Percentiles rank a stretch among this genome's conserved stretches.
phyloP scores from a whole-genome alignment of 1,140 invertebrate genomes.

The Aleiodes sp. region DNA sequence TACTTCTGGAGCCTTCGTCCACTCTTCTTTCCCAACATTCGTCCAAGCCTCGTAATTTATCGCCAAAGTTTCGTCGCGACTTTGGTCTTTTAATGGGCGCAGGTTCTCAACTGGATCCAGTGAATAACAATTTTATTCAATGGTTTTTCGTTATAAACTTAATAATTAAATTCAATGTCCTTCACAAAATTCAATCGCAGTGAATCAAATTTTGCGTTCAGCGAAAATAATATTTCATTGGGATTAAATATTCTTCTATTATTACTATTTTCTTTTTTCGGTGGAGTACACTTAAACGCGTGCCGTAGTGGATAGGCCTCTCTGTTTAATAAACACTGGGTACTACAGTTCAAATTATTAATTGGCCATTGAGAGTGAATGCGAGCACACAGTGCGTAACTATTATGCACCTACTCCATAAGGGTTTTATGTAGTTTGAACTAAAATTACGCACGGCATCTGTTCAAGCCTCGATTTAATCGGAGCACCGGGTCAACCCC shows the following conservation, averaged over 20 bases:
- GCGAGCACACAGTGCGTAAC: too few species aligned
- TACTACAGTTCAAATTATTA: constrained; percentile 29
- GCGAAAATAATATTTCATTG: too few species aligned
- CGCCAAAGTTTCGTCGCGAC: constrained; percentile 38
- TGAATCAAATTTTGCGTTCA: too few species aligned
- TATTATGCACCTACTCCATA: background rate
- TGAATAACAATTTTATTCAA: too few species aligned
- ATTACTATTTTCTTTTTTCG: too few species aligned
- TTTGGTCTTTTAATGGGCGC: constrained; percentile 36
- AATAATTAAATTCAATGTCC: too few species aligned
- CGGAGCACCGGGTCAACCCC: background rate
- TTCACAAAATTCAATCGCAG: too few species aligned
- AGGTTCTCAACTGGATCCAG: constrained; percentile 27
- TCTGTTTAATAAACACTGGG: constrained; percentile 22
- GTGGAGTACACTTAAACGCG: too few species aligned
- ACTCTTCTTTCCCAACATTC: constrained; percentile 26
- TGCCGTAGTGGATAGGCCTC: background rate
- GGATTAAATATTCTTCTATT: too few species aligned
- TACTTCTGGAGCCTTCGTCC: background rate
- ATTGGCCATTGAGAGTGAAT: constrained; percentile 36
- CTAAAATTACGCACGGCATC: constrained; percentile 10
- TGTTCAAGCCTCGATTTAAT: constrained; percentile 26
- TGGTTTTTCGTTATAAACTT: too few species aligned
- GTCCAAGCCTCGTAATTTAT: constrained; percentile 34
- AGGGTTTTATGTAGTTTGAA: background rate